A percentile compares a stretch with the other conserved stretches of the same genome.
Evolutionary conservation across 2,113 vertebrate genomes (phyloP).

Genomic region (mouse (Mus musculus)): DNA sequence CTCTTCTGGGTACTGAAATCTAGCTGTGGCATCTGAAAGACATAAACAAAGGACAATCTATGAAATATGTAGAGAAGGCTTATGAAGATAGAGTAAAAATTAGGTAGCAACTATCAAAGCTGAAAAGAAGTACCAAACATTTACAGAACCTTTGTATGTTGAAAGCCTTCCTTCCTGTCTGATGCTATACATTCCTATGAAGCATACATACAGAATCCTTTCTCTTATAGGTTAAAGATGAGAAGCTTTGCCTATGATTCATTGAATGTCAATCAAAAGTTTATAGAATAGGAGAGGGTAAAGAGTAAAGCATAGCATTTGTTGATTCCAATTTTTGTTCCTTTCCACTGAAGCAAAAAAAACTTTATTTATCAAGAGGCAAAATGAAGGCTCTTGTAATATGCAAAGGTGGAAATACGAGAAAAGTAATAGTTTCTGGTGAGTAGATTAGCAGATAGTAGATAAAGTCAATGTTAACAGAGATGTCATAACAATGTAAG

Average conservation of each 20-base stretch:
- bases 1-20: not conserved
- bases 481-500: not conserved
- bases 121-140: not conserved
- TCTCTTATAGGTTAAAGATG: not conserved
- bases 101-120: constrained; percentile 4
- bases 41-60: constrained; percentile 4
- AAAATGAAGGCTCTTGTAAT: not conserved
- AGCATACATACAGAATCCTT: not conserved
- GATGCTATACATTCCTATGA: not conserved
- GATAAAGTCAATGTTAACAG: not conserved
- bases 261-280: not conserved
- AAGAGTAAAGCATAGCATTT: not conserved
- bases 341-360: not conserved
- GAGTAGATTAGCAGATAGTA: not conserved
- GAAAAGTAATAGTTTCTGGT: not conserved
- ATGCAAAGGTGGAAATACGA: not conserved
- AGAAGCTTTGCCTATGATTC: not conserved
- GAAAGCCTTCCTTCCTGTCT: not conserved
- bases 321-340: not conserved
- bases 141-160: not conserved
- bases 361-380: not conserved
- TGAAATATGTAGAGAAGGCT: constrained; percentile 50
- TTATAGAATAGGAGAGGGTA: not conserved
- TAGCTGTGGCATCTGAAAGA: not conserved
- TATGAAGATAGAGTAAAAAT: constrained; percentile 32